phyloP scores from a whole-genome alignment of 2,113 vertebrate genomes.

The Ia io region DNA sequence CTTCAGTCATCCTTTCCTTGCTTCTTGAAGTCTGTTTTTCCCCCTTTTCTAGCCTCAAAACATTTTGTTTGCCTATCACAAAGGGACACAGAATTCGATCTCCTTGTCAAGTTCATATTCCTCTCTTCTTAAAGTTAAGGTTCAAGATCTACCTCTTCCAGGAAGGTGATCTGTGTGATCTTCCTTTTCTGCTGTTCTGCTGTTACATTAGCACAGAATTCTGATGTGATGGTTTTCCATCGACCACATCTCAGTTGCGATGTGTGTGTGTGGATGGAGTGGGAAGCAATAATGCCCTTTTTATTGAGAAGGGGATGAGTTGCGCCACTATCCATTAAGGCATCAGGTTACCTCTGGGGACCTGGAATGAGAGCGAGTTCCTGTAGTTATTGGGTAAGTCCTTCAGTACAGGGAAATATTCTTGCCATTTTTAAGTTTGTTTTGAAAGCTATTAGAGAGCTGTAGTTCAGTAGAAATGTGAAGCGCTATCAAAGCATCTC shows the following conservation, averaged over 20 bases:
- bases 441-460: conserved; percentile 24
- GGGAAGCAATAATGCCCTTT: neutral
- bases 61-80: neutral
- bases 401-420: neutral
- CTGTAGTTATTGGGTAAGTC: neutral
- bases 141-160: neutral
- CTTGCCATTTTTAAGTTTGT: conserved; percentile 29
- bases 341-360: conserved; percentile 19
- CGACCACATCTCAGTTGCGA: neutral
- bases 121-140: neutral
- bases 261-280: neutral
- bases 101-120: neutral
- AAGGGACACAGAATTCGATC: neutral
- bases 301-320: neutral
- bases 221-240: neutral
- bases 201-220: neutral
- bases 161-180: neutral
- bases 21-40: neutral
- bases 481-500: neutral
- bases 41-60: neutral
- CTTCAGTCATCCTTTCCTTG: too few relatives aligned
- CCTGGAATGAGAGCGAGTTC: conserved; percentile 1
- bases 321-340: neutral
- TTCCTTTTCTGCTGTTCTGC: neutral
- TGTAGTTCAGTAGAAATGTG: conserved; percentile 10